These are phyloP conservation scores for Beris chalybata DNA, from an alignment of 2,888 invertebrate genomes.

Conservation along the genomic window DNA sequence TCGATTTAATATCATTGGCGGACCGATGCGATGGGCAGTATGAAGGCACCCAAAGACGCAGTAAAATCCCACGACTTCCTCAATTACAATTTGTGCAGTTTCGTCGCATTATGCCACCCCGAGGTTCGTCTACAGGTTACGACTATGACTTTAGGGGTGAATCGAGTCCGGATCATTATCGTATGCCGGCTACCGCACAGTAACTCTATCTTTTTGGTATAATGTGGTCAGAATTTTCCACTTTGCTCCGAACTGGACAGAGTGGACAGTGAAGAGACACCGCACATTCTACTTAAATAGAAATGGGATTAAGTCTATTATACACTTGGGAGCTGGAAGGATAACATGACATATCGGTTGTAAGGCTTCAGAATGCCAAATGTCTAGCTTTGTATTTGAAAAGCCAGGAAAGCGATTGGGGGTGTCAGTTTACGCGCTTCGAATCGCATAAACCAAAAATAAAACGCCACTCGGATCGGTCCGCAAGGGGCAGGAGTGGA, in stretches of 20 bases:
- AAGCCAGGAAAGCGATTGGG: conserved; percentile 6
- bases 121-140: not conserved
- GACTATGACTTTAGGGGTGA: not conserved
- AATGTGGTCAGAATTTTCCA: not conserved
- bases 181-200: not conserved
- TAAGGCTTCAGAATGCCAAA: conserved; percentile 26
- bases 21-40: conserved; percentile 18
- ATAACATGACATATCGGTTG: conserved; percentile 31
- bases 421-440: conserved; percentile 29
- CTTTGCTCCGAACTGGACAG: not conserved
- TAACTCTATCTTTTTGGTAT: not conserved
- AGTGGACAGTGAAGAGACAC: conserved; percentile 10
- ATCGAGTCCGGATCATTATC: too few relatives aligned
- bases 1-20: conserved; percentile 22
- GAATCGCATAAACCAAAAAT: conserved; percentile 1
- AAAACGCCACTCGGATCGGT: too few relatives aligned
- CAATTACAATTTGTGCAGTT: conserved; percentile 28
- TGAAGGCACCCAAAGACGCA: conserved; percentile 17
- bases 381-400: not conserved
- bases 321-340: conserved; percentile 21
- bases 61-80: conserved; percentile 30
- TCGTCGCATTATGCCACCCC: conserved; percentile 11
- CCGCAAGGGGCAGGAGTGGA: too few relatives aligned
- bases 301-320: conserved; percentile 33
- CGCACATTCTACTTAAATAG: conserved; percentile 1